Evolutionary conservation across 2,888 invertebrate species (phyloP).

Genomic region (Congeria kusceri): DNA sequence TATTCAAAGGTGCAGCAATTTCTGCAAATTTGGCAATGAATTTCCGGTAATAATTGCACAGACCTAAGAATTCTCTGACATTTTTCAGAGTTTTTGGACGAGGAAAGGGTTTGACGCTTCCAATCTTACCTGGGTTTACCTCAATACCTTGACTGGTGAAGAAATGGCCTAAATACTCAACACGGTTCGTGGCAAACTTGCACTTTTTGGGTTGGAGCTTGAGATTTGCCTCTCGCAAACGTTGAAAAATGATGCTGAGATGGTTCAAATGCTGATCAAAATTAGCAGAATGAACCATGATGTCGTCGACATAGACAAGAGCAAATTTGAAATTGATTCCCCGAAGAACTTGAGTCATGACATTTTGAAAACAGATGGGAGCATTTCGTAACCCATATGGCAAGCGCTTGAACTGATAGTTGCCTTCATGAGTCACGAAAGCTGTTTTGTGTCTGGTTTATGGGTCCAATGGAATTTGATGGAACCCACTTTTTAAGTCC

Average conservation of each 20-base stretch:
- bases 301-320: conserved; percentile 66
- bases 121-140: conserved; percentile 50
- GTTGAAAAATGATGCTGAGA: conserved; percentile 33
- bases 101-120: conserved; percentile 41
- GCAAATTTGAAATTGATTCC: conserved; percentile 56
- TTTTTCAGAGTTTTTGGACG: conserved; percentile 37
- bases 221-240: conserved; percentile 39
- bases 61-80: too few relatives aligned
- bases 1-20: too few relatives aligned
- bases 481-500: conserved; percentile 36
- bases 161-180: conserved; percentile 43
- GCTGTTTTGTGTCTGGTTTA: conserved; percentile 36
- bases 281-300: conserved; percentile 40
- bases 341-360: conserved; percentile 34
- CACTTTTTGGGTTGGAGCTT: conserved; percentile 47
- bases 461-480: conserved; percentile 47
- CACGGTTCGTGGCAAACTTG: conserved; percentile 29
- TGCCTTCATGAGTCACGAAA: conserved; percentile 37
- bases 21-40: too few relatives aligned
- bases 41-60: too few relatives aligned
- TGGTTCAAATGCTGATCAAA: conserved; percentile 38
- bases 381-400: conserved; percentile 40
- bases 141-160: conserved; percentile 57
- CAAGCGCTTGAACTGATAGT: conserved; percentile 34
- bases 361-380: conserved; percentile 36